Conservation (phyloP, 2,888 invertebrate species). For the Proisotoma minuta region DNA sequence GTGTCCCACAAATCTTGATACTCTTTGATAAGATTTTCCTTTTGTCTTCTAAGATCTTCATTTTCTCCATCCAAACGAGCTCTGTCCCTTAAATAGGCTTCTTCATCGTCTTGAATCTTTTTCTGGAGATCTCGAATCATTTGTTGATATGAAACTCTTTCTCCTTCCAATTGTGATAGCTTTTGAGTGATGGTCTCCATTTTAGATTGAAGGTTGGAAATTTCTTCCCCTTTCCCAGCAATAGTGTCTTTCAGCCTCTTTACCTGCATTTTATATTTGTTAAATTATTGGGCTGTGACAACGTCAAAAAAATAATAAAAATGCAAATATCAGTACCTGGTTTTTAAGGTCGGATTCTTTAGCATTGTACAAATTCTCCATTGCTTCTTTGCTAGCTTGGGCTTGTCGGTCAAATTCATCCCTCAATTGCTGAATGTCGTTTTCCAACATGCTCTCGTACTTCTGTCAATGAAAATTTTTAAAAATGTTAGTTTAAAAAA, state of each 20-base stretch:
- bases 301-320: too few relatives aligned
- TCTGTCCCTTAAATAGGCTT: constrained; percentile 29
- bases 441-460: constrained; percentile 8
- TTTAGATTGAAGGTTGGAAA: constrained; percentile 30
- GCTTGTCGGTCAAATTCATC: constrained; percentile 39
- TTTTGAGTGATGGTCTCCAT: constrained; percentile 34
- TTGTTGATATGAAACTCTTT: constrained; percentile 35
- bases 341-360: constrained; percentile 36
- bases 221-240: constrained; percentile 25
- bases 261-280: too few relatives aligned
- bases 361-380: constrained; percentile 31
- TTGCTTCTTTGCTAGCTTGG: constrained; percentile 36
- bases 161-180: constrained; percentile 36
- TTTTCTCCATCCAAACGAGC: constrained; percentile 32
- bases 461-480: constrained; percentile 13
- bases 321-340: too few relatives aligned
- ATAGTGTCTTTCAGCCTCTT: constrained; percentile 36
- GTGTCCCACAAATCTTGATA: constrained; percentile 42
- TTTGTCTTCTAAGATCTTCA: constrained; percentile 35
- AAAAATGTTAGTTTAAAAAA: too few relatives aligned
- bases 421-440: constrained; percentile 6
- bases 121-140: constrained; percentile 40
- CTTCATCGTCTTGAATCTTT: constrained; percentile 35
- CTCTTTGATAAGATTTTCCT: constrained; percentile 38
- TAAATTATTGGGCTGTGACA: too few relatives aligned